Percentiles rank a stretch among this genome's conserved stretches.
Evolutionary conservation across 2,797 vertebrate species (phyloP).

Genomic region (Meriones psammophilus): DNA sequence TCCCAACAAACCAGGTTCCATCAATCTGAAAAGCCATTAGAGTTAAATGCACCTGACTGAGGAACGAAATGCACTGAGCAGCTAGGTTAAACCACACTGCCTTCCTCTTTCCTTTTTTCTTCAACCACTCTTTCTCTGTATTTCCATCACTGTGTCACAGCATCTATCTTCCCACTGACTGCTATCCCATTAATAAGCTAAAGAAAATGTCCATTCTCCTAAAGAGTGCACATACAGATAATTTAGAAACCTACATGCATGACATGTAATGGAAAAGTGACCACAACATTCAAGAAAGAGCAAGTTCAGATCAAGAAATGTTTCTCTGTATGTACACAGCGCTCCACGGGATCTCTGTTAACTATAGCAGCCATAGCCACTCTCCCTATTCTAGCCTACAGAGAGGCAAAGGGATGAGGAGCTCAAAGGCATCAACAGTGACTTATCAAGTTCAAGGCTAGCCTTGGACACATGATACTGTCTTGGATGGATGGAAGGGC

Average conservation of each 20-base stretch:
- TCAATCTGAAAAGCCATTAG: not conserved
- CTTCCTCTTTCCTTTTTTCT: not conserved
- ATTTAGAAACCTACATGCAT: conserved; percentile 24
- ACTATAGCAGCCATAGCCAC: not conserved
- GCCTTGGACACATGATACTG: not conserved
- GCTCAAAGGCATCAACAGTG: not conserved
- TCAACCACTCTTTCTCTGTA: not conserved
- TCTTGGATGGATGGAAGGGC: not conserved
- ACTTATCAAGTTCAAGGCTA: not conserved
- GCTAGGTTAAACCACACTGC: not conserved
- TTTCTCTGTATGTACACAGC: not conserved
- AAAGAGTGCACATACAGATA: not conserved
- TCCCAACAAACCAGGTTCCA: not conserved
- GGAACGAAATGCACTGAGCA: not conserved
- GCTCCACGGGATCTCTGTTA: not conserved
- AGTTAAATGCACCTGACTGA: conserved; percentile 3
- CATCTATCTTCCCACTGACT: not conserved
- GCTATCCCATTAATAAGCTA: not conserved
- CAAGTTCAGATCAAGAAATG: conserved; percentile 19
- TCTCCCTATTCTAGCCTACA: not conserved
- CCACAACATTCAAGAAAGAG: not conserved
- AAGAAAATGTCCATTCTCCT: not conserved
- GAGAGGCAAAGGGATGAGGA: not conserved
- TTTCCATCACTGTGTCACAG: not conserved
- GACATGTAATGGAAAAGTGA: conserved; percentile 23